A percentile compares a stretch with the other conserved stretches of the same genome.
Evolutionary conservation across 2,113 vertebrate genomes (phyloP).

Genomic region (Mellivora capensis): DNA sequence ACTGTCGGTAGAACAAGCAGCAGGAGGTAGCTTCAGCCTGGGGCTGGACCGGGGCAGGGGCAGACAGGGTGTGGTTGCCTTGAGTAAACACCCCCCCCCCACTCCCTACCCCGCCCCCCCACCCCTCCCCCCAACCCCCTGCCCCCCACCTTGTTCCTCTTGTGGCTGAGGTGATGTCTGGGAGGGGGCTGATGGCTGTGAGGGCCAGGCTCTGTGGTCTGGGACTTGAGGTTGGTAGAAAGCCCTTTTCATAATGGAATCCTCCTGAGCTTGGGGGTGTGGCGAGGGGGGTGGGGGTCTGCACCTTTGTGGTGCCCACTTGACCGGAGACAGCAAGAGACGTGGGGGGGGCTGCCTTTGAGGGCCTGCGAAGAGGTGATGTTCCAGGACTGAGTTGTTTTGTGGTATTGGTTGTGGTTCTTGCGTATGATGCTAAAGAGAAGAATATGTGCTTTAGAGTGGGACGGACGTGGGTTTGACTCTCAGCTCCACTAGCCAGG

Average conservation of each 20-base stretch:
- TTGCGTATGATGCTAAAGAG: background rate
- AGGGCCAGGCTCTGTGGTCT: background rate
- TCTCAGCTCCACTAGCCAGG: background rate
- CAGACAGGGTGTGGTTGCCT: rapidly evolving
- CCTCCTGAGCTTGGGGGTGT: rapidly evolving
- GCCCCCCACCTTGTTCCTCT: background rate
- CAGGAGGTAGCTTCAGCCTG: background rate
- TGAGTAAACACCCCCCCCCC: background rate
- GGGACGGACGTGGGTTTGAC: background rate
- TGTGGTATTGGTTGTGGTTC: background rate
- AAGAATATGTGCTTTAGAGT: background rate
- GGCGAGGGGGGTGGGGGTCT: too few species aligned
- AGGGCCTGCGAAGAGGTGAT: background rate
- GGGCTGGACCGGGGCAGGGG: background rate
- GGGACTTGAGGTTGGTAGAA: background rate
- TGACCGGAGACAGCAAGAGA: too few species aligned
- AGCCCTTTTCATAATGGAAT: background rate
- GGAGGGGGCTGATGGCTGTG: background rate
- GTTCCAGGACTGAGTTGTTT: background rate
- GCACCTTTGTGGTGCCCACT: rapidly evolving
- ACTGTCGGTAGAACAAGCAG: rapidly evolving
- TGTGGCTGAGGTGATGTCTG: background rate
- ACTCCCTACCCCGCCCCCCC: too few species aligned
- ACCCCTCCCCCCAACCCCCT: too few species aligned
- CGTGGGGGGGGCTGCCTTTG: background rate